Conservation (phyloP, 2,113 vertebrate genomes). For the Tinamus guttatus region DNA sequence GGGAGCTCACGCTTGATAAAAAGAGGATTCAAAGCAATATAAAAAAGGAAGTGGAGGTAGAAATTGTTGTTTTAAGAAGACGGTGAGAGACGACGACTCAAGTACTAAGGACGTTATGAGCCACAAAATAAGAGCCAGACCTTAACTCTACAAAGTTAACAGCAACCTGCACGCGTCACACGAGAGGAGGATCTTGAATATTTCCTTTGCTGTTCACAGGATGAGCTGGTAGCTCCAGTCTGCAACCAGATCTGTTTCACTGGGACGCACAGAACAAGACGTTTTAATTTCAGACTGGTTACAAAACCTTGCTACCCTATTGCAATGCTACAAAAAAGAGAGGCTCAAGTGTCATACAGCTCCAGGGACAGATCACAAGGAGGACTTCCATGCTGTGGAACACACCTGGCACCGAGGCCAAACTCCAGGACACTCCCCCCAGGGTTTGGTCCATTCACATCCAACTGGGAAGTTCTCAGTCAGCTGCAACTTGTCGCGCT, state of each 20-base stretch:
- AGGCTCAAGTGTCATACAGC: neutral
- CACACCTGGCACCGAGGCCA: neutral
- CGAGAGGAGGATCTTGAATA: neutral
- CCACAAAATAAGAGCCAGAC: neutral
- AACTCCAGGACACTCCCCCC: neutral
- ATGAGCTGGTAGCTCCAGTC: neutral
- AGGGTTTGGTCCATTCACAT: neutral
- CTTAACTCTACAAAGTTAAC: neutral
- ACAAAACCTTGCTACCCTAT: neutral
- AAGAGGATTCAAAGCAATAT: neutral
- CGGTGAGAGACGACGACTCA: slow-evolving; percentile 15
- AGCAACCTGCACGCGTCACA: neutral
- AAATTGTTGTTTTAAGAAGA: slow-evolving; percentile 60
- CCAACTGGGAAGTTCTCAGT: neutral
- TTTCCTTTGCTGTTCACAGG: neutral
- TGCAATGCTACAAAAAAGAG: neutral
- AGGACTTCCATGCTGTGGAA: fast-evolving
- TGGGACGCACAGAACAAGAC: neutral
- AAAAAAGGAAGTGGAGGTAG: slow-evolving; percentile 57
- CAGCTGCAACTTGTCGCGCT: neutral
- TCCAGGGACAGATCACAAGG: neutral
- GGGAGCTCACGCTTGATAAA: neutral
- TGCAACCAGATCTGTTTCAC: slow-evolving; percentile 10
- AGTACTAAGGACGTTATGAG: slow-evolving; percentile 18
- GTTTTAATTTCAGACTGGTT: neutral